Percentiles rank a stretch among this genome's conserved stretches.
These are phyloP conservation scores for Anas capensis DNA, from an alignment of 2,797 vertebrate species.

Conservation along the genomic window DNA sequence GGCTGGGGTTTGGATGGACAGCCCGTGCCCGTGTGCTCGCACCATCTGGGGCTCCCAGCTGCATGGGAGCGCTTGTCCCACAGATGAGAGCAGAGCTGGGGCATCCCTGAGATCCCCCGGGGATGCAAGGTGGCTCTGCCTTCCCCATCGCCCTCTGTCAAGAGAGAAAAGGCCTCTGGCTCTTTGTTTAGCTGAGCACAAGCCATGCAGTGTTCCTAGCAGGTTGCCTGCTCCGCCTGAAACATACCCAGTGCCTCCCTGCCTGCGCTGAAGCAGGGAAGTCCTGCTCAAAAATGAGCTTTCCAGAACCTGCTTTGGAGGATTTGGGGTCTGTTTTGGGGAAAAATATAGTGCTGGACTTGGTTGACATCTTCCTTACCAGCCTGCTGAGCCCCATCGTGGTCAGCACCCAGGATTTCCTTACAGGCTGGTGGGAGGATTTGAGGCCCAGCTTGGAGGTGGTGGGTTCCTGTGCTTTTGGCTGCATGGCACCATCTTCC, in stretches of 20 bases:
- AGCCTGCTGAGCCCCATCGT: rapidly evolving
- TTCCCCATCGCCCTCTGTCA: neutral
- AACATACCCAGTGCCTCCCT: neutral
- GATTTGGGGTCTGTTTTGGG: neutral
- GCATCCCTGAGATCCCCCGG: too few relatives aligned
- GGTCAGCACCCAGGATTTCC: neutral
- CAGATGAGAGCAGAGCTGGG: neutral
- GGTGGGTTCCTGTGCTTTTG: neutral
- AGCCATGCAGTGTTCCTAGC: neutral
- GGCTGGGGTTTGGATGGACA: neutral
- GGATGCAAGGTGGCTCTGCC: neutral
- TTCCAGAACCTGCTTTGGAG: neutral
- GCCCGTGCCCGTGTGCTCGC: rapidly evolving
- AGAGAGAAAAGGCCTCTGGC: too few relatives aligned
- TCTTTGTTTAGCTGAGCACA: neutral
- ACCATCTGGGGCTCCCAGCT: neutral
- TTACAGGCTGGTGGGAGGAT: rapidly evolving
- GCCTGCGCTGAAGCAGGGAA: neutral
- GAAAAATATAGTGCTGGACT: neutral
- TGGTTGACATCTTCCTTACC: neutral
- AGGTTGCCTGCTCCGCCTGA: neutral
- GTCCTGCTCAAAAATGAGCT: neutral
- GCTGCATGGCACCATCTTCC: rapidly evolving
- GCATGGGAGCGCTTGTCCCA: rapidly evolving
- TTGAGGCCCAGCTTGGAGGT: neutral